Evolutionary conservation across 2,113 vertebrate species (phyloP).

Genomic region (Orthonyx spaldingii): DNA sequence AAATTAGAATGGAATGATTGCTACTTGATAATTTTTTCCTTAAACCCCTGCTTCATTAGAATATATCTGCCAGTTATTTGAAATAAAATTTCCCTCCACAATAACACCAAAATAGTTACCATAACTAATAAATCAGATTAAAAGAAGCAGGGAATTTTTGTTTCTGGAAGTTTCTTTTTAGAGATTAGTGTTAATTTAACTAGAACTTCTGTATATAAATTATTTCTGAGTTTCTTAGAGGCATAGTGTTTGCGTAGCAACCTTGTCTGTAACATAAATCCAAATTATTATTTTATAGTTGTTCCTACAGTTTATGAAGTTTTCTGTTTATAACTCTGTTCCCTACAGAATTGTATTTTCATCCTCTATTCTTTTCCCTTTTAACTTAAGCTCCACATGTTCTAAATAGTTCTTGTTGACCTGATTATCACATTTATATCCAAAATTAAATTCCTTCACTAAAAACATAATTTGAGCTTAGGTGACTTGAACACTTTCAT

Average conservation of each 20-base stretch:
- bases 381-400: background rate
- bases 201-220: slow-evolving; percentile 1
- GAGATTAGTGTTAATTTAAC: background rate
- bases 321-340: background rate
- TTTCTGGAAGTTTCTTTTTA: slow-evolving; percentile 8
- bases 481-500: background rate
- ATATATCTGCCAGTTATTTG: background rate
- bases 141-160: background rate
- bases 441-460: background rate
- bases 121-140: background rate
- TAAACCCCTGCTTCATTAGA: background rate
- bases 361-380: background rate
- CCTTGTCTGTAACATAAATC: background rate
- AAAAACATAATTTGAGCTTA: background rate
- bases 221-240: background rate
- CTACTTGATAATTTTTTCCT: background rate
- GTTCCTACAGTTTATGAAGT: background rate
- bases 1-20: background rate
- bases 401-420: background rate
- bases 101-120: background rate
- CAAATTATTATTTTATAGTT: slow-evolving; percentile 10
- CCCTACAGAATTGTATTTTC: background rate
- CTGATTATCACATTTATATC: background rate
- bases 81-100: background rate
- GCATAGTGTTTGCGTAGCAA: background rate